These are phyloP conservation scores for Gerris lacustris DNA, from an alignment of 2,888 invertebrate species.

Conservation along the genomic window DNA sequence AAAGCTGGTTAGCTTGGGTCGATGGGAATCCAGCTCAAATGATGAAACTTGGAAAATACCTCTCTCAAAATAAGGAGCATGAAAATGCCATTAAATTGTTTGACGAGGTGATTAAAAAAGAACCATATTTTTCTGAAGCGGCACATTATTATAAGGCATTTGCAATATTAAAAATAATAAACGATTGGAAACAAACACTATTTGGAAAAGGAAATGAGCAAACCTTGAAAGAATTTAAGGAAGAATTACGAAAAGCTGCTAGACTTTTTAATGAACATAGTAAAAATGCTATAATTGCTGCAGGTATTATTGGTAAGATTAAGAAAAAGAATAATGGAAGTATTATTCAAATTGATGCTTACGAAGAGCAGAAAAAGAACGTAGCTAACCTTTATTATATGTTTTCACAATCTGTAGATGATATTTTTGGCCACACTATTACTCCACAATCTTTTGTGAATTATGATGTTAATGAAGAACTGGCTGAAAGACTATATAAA, in stretches of 20 bases:
- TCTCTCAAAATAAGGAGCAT: conserved; percentile 12
- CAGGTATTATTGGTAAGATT: conserved; percentile 21
- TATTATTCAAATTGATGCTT: conserved; percentile 11
- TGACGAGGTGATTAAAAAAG: conserved; percentile 29
- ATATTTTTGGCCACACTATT: neutral
- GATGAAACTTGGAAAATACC: conserved; percentile 9
- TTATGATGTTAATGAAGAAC: neutral
- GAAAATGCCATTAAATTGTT: conserved; percentile 29
- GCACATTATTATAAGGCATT: conserved; percentile 33
- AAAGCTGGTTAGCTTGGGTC: neutral
- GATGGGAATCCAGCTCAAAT: neutral
- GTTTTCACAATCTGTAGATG: neutral
- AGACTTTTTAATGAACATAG: neutral
- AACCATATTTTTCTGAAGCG: conserved; percentile 30
- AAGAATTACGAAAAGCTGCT: neutral
- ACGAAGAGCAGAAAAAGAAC: neutral
- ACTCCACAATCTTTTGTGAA: neutral
- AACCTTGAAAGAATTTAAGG: neutral
- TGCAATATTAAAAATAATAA: conserved; percentile 23
- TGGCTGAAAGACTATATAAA: neutral
- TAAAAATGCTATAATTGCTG: neutral
- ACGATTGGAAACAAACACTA: neutral
- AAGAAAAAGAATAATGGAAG: conserved; percentile 25
- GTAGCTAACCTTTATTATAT: neutral
- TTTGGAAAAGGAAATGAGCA: neutral